Evolutionary conservation across 2,113 vertebrate species (phyloP).

Genomic region (Ia io): DNA sequence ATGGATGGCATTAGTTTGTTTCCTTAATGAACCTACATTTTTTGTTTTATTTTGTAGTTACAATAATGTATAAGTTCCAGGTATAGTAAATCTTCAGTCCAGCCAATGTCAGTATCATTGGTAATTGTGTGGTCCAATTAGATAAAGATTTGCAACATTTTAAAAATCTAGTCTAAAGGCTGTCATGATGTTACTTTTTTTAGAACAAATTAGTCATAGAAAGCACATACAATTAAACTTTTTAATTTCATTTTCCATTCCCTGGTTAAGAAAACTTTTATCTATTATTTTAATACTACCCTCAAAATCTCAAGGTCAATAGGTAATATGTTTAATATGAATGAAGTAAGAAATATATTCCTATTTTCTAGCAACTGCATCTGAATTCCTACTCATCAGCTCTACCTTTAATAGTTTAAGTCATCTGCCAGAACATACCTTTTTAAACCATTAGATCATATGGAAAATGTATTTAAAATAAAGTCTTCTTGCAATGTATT

Average conservation of each 20-base stretch:
- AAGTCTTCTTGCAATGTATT: neutral
- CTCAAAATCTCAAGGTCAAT: slow-evolving; percentile 50
- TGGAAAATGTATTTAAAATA: slow-evolving; percentile 43
- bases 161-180: neutral
- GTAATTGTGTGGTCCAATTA: neutral
- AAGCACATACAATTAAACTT: neutral
- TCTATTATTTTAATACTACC: slow-evolving; percentile 17
- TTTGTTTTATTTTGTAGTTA: neutral
- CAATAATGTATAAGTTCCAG: neutral
- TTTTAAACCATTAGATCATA: slow-evolving; percentile 63
- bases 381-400: slow-evolving; percentile 52
- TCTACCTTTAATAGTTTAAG: slow-evolving; percentile 62
- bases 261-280: neutral
- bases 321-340: slow-evolving; percentile 31
- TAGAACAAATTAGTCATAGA: neutral
- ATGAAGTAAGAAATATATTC: slow-evolving; percentile 64
- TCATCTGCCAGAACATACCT: slow-evolving; percentile 65
- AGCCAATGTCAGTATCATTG: neutral
- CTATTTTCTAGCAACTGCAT: neutral
- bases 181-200: neutral
- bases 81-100: neutral
- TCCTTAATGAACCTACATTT: neutral
- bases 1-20: neutral
- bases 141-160: neutral
- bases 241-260: neutral